A percentile compares a stretch with the other conserved stretches of the same genome.
phyloP scores from a whole-genome alignment of 2,797 vertebrate species.

The Eulemur coronatus region DNA sequence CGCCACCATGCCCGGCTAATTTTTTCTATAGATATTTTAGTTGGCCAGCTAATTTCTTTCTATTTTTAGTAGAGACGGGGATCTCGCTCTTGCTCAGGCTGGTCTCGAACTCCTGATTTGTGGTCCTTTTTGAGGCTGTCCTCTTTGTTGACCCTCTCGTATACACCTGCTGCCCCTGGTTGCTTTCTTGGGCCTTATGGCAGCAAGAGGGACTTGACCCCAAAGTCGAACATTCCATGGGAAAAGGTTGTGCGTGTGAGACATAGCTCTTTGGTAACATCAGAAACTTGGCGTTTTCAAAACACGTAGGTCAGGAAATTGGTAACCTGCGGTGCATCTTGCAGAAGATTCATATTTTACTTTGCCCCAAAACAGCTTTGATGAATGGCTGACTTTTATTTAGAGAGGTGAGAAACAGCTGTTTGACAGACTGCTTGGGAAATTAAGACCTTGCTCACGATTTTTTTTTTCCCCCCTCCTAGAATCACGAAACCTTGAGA shows the following conservation, averaged over 20 bases:
- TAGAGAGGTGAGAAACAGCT: constrained; percentile 35
- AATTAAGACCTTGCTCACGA: constrained; percentile 54
- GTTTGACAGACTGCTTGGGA: constrained; percentile 56
- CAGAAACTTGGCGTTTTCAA: background rate
- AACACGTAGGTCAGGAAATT: background rate
- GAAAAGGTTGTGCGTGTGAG: background rate
- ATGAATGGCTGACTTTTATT: constrained; percentile 37
- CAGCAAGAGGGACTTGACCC: background rate
- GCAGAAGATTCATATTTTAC: constrained; percentile 13
- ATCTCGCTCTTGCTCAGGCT: no score
- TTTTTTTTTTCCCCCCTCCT: background rate
- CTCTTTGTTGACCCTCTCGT: background rate
- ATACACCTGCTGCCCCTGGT: background rate
- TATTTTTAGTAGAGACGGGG: no score
- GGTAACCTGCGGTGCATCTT: background rate
- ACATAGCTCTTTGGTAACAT: background rate
- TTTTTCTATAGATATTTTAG: no score
- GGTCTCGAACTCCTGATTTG: background rate
- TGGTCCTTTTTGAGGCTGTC: background rate
- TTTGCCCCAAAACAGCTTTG: constrained; percentile 15
- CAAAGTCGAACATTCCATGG: background rate
- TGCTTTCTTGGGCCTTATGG: background rate
- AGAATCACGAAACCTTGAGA: constrained; percentile 47
- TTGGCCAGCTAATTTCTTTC: no score
- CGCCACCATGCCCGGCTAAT: no score